Conservation (phyloP, 2,888 invertebrate species). For the Brachylomia viminalis region DNA sequence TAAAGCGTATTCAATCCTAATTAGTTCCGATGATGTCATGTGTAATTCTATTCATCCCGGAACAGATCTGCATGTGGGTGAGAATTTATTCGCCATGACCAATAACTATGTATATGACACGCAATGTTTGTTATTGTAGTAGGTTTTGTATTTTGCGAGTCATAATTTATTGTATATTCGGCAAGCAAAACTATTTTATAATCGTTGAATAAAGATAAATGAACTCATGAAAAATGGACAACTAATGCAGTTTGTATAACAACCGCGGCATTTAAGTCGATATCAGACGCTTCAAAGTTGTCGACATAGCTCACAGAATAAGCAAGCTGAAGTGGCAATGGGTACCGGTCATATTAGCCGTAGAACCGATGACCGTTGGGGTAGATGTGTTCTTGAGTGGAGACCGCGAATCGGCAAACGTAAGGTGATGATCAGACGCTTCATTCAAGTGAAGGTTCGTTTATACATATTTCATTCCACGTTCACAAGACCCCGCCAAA, state of each 20-base stretch:
- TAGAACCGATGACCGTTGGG: too few relatives aligned
- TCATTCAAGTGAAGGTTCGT: not conserved
- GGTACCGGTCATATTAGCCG: too few relatives aligned
- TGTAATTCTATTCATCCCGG: slow-evolving; percentile 36
- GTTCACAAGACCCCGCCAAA: not conserved
- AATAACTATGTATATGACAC: slow-evolving; percentile 24
- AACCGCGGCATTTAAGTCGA: not conserved
- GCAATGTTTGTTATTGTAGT: slow-evolving; percentile 19
- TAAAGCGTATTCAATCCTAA: slow-evolving; percentile 35
- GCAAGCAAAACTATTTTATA: not conserved
- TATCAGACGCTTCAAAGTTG: too few relatives aligned
- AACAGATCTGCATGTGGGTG: slow-evolving; percentile 52
- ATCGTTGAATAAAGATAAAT: not conserved
- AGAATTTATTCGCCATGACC: slow-evolving; percentile 42
- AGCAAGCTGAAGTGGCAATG: too few relatives aligned
- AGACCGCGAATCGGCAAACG: too few relatives aligned
- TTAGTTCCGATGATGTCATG: slow-evolving; percentile 62
- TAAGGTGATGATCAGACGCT: too few relatives aligned
- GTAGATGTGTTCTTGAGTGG: too few relatives aligned
- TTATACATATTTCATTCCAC: not conserved
- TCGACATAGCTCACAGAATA: too few relatives aligned
- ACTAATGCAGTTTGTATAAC: not conserved
- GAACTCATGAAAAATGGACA: not conserved
- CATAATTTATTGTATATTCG: not conserved
- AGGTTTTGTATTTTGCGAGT: slow-evolving; percentile 9